Evolutionary conservation across 2,797 vertebrate species (phyloP), one percentile per base, ranked within the genome.

Genomic region (Jordanella pulchra): DNA sequence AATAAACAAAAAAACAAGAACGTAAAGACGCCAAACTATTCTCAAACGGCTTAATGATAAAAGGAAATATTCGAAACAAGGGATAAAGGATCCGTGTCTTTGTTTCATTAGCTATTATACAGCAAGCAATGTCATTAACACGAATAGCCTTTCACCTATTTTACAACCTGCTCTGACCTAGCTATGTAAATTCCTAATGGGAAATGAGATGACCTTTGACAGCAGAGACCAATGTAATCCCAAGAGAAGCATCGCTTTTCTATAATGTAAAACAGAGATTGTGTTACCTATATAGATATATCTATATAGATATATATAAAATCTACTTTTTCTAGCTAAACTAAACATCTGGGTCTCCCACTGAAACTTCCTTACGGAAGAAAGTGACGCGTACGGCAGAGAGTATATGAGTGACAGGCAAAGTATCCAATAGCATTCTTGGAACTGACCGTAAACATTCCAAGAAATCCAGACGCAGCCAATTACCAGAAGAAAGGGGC

Each of bases 281-380:
- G 9, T 0, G 1, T 11, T 0, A 5, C 44, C 56, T 0, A 14
- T 25, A 13, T 15, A 25, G 5, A 42, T 25, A 25, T 53, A n/a
- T 11, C 3, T 48, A 17, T 53, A n/a, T 51, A 51, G 17, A 17
- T 51, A 51, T 51, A 23, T 53, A 2, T 53, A 25, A 3, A 21
- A 25, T n/a, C n/a, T 3, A 25, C 28, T 63, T 84, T 66, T 61
- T 60, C 75, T 47, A 35, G 54, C 67, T 87, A 82, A 63, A 65
- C 71, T 79, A 78, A 89, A 92, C 88, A 87, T 90, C 88, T 93
- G 90, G 35, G 86, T 65, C 84, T 93, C 90, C 92, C 90, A 89
- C 79, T 84, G 87, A 91, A 93, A 95, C 91, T 92, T 94, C 75
- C 89, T 88, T 90, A 93, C 91, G 91, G 92, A 93, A 93, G 86